Conservation (phyloP, 2,113 vertebrate species). For the Istiophorus platypterus region DNA sequence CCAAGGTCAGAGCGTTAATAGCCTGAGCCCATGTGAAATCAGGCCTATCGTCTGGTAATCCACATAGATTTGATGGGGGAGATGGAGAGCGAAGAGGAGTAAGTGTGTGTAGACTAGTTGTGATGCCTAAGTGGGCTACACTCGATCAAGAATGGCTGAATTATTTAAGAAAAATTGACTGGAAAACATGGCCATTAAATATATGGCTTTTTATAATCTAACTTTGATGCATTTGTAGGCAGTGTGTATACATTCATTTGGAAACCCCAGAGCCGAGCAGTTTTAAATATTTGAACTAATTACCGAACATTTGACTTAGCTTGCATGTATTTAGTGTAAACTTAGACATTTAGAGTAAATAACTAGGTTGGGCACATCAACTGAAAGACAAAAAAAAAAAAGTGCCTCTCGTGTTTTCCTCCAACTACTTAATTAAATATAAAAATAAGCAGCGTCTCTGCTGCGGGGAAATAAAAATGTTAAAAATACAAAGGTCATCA, state of each 20-base stretch:
- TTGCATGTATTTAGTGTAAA: neutral
- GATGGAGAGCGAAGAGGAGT: conserved; percentile 31
- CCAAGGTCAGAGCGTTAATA: conserved; percentile 81
- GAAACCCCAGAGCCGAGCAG: neutral
- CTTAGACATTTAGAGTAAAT: conserved; percentile 30
- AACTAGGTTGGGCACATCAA: conserved; percentile 25
- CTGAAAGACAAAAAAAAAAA: conserved; percentile 33
- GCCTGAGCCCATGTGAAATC: conserved; percentile 77
- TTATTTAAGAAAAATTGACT: conserved; percentile 32
- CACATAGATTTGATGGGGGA: conserved; percentile 63
- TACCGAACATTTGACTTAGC: conserved; percentile 6
- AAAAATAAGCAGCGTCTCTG: conserved; percentile 13
- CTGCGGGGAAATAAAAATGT: conserved; percentile 19
- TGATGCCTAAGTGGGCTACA: conserved; percentile 7
- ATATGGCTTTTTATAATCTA: conserved; percentile 18
- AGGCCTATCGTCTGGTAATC: conserved; percentile 73
- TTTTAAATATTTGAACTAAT: conserved; percentile 48
- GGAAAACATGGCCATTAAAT: conserved; percentile 18
- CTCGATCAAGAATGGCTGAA: neutral
- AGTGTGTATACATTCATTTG: neutral
- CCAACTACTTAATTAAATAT: conserved; percentile 36
- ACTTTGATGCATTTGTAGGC: neutral
- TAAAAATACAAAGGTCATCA: conserved; percentile 30
- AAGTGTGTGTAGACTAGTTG: conserved; percentile 12
- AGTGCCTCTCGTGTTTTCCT: conserved; percentile 4